phyloP scores from a whole-genome alignment of 1,140 invertebrate species.

The Drosophila bocki region DNA sequence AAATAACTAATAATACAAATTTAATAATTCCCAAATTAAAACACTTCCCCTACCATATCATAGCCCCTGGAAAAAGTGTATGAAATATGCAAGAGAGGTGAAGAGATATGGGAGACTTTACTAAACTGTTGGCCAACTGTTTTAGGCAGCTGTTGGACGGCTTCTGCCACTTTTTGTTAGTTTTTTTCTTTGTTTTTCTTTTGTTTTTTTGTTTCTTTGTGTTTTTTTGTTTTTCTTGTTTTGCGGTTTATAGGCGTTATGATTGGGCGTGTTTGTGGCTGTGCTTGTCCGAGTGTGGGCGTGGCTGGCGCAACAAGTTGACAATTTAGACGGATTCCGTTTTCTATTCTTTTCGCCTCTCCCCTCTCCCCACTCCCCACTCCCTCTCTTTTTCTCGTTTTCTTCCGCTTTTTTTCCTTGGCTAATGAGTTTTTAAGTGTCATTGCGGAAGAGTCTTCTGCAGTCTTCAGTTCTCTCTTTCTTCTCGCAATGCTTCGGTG shows the following conservation, averaged over 20 bases:
- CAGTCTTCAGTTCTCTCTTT: slow-evolving; percentile 21
- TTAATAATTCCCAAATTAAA: not conserved
- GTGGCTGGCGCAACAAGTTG: slow-evolving; percentile 58
- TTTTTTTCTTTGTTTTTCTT: slow-evolving; percentile 13
- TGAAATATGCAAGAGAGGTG: not conserved
- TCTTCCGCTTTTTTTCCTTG: slow-evolving; percentile 10
- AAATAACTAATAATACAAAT: not conserved
- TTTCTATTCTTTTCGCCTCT: slow-evolving; percentile 6
- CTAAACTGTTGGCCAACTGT: slow-evolving; percentile 39
- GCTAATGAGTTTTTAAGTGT: slow-evolving; percentile 66
- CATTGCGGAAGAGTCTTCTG: slow-evolving; percentile 28
- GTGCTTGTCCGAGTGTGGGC: slow-evolving; percentile 32
- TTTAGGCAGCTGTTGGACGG: slow-evolving; percentile 36
- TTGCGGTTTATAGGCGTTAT: slow-evolving; percentile 52
- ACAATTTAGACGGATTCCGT: slow-evolving; percentile 37
- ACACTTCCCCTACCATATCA: not conserved
- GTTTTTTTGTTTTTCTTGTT: slow-evolving; percentile 22
- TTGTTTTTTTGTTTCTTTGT: not conserved
- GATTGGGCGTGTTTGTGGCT: slow-evolving; percentile 30
- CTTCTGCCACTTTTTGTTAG: slow-evolving; percentile 33
- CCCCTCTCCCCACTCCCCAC: not conserved
- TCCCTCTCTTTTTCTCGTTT: not conserved
- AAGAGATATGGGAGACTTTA: not conserved
- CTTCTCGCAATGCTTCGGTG: slow-evolving; percentile 31
- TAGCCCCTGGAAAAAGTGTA: not conserved